phyloP scores from a whole-genome alignment of 2,797 vertebrate species.

The Chloroceryle amazona region DNA sequence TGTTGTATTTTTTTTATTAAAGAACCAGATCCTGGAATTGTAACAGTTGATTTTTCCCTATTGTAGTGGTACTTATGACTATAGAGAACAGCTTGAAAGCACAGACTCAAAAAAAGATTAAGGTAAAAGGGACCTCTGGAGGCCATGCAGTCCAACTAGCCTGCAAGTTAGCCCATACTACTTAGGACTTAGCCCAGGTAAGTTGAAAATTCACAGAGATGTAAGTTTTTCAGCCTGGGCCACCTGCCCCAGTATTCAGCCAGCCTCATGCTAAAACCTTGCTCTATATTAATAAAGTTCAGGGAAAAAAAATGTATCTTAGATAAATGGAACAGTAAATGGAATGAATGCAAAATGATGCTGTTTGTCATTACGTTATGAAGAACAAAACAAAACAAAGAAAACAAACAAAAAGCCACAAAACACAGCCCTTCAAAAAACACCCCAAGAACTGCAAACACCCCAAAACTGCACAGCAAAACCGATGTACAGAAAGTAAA shows the following conservation, averaged over 20 bases:
- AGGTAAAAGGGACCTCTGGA: not conserved
- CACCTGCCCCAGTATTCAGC: not conserved
- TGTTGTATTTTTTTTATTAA: not conserved
- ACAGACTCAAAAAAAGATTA: not conserved
- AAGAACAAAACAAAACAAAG: not conserved
- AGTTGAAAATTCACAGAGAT: not conserved
- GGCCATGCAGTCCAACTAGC: not conserved
- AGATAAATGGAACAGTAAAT: not conserved
- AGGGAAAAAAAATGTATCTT: rapidly evolving
- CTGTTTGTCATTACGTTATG: not conserved
- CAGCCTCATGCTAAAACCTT: not conserved
- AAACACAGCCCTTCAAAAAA: not conserved
- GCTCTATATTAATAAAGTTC: not conserved
- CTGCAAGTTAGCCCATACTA: not conserved
- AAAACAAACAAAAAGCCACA: no score
- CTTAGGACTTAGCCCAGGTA: not conserved
- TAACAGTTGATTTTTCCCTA: not conserved
- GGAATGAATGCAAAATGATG: not conserved
- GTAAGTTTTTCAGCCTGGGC: not conserved
- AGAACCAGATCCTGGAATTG: not conserved
- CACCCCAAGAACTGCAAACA: not conserved
- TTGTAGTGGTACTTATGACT: not conserved
- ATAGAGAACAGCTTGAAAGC: not conserved
- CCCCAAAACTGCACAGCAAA: not conserved
- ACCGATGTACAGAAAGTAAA: not conserved